These are phyloP conservation scores for Delichon dasypus DNA, from an alignment of 2,797 vertebrate genomes.

Conservation along the genomic window DNA sequence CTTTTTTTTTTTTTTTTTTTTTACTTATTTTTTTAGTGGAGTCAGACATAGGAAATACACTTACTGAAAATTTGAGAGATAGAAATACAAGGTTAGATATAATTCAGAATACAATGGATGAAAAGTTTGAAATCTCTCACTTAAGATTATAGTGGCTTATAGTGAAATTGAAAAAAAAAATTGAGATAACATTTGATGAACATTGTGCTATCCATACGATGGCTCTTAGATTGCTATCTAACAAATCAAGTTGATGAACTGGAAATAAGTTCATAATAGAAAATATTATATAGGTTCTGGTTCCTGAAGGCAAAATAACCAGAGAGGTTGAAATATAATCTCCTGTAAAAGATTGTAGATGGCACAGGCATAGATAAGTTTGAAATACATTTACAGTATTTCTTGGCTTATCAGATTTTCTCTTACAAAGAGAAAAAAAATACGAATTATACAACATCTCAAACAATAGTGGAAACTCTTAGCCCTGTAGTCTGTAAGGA, in stretches of 20 bases:
- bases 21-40: not conserved
- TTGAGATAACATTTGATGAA: conserved; percentile 29
- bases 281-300: conserved; percentile 12
- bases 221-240: not conserved
- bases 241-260: conserved; percentile 58
- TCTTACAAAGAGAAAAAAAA: not conserved
- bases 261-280: conserved; percentile 55
- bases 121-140: conserved; percentile 26
- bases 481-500: not conserved
- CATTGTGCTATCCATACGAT: conserved; percentile 3
- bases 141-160: conserved; percentile 11
- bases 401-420: conserved; percentile 41
- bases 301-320: conserved; percentile 15
- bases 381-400: conserved; percentile 60
- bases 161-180: conserved; percentile 40
- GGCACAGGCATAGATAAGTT: not conserved
- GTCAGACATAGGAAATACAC: not conserved
- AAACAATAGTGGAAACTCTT: conserved; percentile 2
- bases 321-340: conserved; percentile 30
- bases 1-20: not conserved
- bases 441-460: conserved; percentile 39
- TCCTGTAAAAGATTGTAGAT: conserved; percentile 6
- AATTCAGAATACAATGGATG: conserved; percentile 47
- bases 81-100: conserved; percentile 32
- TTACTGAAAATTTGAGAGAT: not conserved